Conservation (phyloP, 2,113 vertebrate genomes). For the Sorex fumeus region DNA sequence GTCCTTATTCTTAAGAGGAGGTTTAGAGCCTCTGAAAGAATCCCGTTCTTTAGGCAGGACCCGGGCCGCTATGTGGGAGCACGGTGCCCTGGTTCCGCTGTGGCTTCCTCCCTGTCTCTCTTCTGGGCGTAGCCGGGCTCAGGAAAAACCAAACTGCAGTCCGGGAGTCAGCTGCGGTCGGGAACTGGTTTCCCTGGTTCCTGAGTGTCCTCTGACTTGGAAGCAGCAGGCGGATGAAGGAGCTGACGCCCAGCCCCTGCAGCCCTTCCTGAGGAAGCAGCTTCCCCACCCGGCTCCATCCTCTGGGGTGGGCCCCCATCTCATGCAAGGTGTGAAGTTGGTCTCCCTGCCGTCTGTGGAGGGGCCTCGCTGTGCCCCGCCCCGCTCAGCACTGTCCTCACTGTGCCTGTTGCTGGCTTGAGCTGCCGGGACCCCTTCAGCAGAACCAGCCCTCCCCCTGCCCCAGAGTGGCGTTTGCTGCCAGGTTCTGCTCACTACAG, state of each 20-base stretch:
- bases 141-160: slow-evolving; percentile 75
- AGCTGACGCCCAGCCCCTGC: too few relatives aligned
- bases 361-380: too few relatives aligned
- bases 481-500: slow-evolving; percentile 78
- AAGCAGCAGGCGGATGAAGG: too few relatives aligned
- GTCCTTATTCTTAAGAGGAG: slow-evolving; percentile 87
- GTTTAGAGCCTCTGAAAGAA: slow-evolving; percentile 88
- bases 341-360: too few relatives aligned
- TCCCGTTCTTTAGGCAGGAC: slow-evolving; percentile 87
- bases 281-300: background rate
- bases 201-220: too few relatives aligned
- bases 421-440: background rate
- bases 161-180: slow-evolving; percentile 37
- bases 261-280: background rate
- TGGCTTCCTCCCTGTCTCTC: slow-evolving; percentile 85
- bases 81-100: too few relatives aligned
- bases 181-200: too few relatives aligned
- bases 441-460: background rate
- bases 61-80: slow-evolving; percentile 85
- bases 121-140: slow-evolving; percentile 74
- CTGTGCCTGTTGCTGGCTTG: background rate
- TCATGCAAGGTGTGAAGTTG: background rate
- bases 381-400: too few relatives aligned
- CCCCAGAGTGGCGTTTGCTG: slow-evolving; percentile 54
- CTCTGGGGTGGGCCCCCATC: too few relatives aligned